Percentiles rank a stretch among this genome's conserved stretches.
Conservation (phyloP, 2,888 invertebrate species). For the Abscondita cerata region DNA sequence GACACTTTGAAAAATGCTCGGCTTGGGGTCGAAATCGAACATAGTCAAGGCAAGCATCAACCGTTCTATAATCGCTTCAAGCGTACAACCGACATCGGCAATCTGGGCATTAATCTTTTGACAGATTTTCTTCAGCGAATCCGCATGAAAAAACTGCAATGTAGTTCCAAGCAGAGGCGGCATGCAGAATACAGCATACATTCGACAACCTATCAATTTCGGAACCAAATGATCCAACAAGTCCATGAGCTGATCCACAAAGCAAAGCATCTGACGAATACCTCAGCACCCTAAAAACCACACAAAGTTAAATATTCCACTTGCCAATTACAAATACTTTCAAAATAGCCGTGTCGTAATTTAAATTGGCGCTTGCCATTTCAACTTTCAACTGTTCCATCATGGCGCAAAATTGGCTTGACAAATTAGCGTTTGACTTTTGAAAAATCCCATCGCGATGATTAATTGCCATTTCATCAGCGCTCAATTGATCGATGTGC, state of each 20-base stretch:
- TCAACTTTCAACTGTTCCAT: conserved; percentile 60
- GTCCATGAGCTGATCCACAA: conserved; percentile 58
- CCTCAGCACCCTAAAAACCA: conserved; percentile 60
- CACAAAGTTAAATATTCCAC: background rate
- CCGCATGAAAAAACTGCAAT: conserved; percentile 59
- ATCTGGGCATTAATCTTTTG: conserved; percentile 62
- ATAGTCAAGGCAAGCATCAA: conserved; percentile 67
- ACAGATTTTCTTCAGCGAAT: conserved; percentile 61
- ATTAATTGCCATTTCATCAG: conserved; percentile 76
- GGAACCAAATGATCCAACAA: conserved; percentile 63
- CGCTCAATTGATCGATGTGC: conserved; percentile 62
- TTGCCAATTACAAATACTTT: conserved; percentile 57
- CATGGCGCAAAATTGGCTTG: conserved; percentile 59
- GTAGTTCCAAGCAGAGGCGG: conserved; percentile 68
- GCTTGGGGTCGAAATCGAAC: conserved; percentile 65
- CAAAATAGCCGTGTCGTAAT: conserved; percentile 70
- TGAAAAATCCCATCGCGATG: conserved; percentile 76
- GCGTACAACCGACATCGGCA: conserved; percentile 43
- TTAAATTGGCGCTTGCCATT: conserved; percentile 65
- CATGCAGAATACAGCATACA: conserved; percentile 70
- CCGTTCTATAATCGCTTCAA: conserved; percentile 78
- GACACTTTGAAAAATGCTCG: conserved; percentile 60
- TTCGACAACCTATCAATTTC: conserved; percentile 67
- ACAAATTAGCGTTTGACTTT: conserved; percentile 70
- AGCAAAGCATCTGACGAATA: conserved; percentile 62